These are phyloP conservation scores for Marronus borbonicus DNA, from an alignment of 2,888 invertebrate genomes.

Conservation along the genomic window DNA sequence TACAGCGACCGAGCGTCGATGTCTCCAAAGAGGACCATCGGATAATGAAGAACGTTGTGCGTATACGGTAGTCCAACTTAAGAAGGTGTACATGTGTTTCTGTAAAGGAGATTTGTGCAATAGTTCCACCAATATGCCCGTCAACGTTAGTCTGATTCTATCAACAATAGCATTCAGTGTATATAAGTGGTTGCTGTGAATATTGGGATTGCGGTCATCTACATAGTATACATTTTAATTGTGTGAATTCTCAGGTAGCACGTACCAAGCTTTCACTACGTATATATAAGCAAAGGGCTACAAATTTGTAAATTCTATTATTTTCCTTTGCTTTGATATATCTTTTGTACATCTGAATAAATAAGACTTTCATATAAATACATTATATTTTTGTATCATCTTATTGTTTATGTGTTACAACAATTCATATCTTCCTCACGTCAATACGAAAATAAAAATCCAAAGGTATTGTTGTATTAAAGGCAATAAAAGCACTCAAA, in stretches of 20 bases:
- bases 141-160: conserved; percentile 22
- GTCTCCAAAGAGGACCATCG: conserved; percentile 88
- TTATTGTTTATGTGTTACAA: neutral
- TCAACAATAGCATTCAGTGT: conserved; percentile 32
- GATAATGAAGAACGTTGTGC: conserved; percentile 93
- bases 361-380: neutral
- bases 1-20: conserved; percentile 89
- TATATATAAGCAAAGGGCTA: no score
- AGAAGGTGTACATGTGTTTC: conserved; percentile 91
- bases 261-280: no score
- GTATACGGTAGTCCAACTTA: conserved; percentile 86
- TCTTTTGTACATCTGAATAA: no score
- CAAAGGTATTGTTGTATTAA: neutral
- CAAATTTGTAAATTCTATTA: no score
- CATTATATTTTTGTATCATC: neutral
- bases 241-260: no score
- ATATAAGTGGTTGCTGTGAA: conserved; percentile 21
- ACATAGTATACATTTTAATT: no score
- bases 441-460: neutral
- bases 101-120: conserved; percentile 94
- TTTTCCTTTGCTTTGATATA: no score
- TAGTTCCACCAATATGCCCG: conserved; percentile 59
- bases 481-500: neutral
- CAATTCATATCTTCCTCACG: neutral
- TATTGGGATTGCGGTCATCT: no score